Evolutionary conservation across 30 jellyfish, hydroid and myxozoan genomes (phyloP).

Genomic region (Morbakka virulenta): DNA sequence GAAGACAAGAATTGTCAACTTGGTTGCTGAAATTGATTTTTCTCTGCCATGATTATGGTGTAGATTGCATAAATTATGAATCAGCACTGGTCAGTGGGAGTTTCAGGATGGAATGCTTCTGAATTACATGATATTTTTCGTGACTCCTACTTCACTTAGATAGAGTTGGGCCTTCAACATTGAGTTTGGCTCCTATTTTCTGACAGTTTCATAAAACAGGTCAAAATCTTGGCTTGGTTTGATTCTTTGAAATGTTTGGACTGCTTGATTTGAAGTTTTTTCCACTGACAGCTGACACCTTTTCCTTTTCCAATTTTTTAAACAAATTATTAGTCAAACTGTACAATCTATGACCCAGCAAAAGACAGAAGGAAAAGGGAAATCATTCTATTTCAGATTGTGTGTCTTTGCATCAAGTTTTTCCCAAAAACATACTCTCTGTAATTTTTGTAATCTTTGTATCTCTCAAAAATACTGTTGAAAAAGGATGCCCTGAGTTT

Average conservation of each 20-base stretch:
- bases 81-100: too few species aligned
- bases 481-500: too few species aligned
- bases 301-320: slow-evolving; percentile 21
- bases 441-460: too few species aligned
- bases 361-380: background rate
- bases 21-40: too few species aligned
- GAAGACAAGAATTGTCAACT: too few species aligned
- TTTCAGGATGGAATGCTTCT: too few species aligned
- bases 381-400: background rate
- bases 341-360: background rate
- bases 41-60: too few species aligned
- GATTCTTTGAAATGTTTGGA: background rate
- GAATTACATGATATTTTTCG: too few species aligned
- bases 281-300: background rate
- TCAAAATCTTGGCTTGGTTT: background rate
- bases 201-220: background rate
- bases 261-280: background rate
- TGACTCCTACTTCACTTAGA: background rate
- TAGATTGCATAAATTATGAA: too few species aligned
- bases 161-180: background rate
- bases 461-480: too few species aligned
- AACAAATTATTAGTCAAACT: background rate
- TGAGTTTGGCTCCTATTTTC: too few species aligned
- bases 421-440: too few species aligned
- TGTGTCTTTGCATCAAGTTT: background rate